phyloP scores from a whole-genome alignment of 2,888 invertebrate genomes.

The Drosophila maculinotata region DNA sequence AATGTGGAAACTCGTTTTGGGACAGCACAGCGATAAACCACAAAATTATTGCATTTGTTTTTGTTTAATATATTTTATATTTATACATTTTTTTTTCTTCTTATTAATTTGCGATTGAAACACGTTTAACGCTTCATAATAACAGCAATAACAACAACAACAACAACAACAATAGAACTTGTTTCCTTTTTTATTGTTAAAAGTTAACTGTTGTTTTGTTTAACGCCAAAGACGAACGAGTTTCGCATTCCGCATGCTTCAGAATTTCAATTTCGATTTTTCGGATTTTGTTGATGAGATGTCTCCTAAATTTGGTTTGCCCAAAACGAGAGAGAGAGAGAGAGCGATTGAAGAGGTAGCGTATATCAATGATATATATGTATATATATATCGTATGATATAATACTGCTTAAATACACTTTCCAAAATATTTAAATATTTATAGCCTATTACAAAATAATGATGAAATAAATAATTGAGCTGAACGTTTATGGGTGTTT shows the following conservation, averaged over 20 bases:
- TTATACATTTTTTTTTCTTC: constrained; percentile 26
- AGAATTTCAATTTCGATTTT: constrained; percentile 49
- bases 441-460: too few species aligned
- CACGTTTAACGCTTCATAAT: constrained; percentile 50
- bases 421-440: too few species aligned
- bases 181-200: constrained; percentile 62
- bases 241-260: constrained; percentile 54
- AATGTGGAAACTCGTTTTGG: constrained; percentile 59
- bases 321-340: neutral
- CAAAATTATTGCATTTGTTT: constrained; percentile 54
- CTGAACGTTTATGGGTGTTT: too few species aligned
- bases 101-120: constrained; percentile 61
- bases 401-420: neutral
- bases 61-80: constrained; percentile 46
- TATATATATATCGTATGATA: neutral
- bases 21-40: constrained; percentile 39
- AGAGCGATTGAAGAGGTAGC: neutral
- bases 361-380: neutral
- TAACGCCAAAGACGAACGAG: constrained; percentile 60
- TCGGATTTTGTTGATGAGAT: constrained; percentile 12
- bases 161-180: constrained; percentile 67
- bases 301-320: constrained; percentile 7
- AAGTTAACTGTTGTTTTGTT: constrained; percentile 77
- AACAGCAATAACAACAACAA: constrained; percentile 9
- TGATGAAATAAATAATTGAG: too few species aligned